Evolutionary conservation across 2,113 vertebrate genomes (phyloP).

Genomic region (Numida meleagris): DNA sequence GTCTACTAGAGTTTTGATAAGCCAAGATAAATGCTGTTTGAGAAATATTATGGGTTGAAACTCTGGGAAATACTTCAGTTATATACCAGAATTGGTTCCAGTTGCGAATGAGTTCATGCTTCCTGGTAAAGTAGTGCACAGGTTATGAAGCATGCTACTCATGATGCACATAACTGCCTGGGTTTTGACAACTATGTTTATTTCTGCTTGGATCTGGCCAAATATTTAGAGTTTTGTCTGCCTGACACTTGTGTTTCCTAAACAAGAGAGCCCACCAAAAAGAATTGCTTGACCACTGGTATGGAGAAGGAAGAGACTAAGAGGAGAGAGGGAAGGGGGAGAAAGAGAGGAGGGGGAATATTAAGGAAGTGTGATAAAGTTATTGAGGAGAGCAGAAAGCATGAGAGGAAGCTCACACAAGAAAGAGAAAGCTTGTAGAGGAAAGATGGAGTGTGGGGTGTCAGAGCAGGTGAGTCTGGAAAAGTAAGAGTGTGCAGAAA

Average conservation of each 20-base stretch:
- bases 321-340: not conserved
- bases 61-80: not conserved
- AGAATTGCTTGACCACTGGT: not conserved
- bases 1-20: not conserved
- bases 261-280: not conserved
- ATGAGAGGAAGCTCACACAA: not conserved
- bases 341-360: not conserved
- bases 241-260: not conserved
- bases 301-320: not conserved
- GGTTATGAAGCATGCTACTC: not conserved
- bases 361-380: not conserved
- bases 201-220: not conserved
- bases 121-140: not conserved
- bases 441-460: not conserved
- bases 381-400: not conserved
- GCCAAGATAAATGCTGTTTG: not conserved
- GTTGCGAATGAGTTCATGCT: not conserved
- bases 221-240: not conserved
- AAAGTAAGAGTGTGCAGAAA: not conserved
- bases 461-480: fast-evolving
- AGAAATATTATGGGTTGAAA: not conserved
- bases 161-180: not conserved
- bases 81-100: not conserved
- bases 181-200: not conserved
- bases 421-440: not conserved